A percentile compares a stretch with the other conserved stretches of the same genome.
Conservation (phyloP, 2,113 vertebrate species). For the Lasiurus cinereus region DNA sequence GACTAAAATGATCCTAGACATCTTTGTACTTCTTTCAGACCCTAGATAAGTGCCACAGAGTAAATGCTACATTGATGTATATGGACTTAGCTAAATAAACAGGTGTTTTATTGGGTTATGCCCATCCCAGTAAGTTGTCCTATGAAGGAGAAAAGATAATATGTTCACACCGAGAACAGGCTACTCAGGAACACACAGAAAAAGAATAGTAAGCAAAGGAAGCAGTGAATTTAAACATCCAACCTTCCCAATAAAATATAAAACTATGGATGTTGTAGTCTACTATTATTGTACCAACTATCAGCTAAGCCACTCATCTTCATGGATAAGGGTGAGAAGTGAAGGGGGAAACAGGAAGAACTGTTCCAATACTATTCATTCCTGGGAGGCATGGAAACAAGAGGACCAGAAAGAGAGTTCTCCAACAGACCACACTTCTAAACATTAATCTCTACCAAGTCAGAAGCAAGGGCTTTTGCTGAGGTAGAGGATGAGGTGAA, state of each 20-base stretch:
- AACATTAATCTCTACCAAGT: conserved; percentile 57
- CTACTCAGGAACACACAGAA: not conserved
- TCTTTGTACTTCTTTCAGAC: not conserved
- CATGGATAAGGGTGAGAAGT: not conserved
- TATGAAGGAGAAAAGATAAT: not conserved
- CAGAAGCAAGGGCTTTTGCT: conserved; percentile 60
- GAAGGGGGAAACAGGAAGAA: not conserved
- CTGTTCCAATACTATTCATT: not conserved
- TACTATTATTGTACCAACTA: not conserved
- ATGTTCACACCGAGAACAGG: not conserved
- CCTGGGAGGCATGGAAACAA: not conserved
- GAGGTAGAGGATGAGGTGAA: conserved; percentile 53
- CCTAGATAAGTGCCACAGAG: not conserved
- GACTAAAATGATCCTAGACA: not conserved
- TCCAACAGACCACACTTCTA: not conserved
- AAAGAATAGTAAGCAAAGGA: not conserved
- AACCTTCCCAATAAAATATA: not conserved
- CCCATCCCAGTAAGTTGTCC: not conserved
- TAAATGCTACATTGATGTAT: not conserved
- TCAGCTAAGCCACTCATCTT: not conserved
- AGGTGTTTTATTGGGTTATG: not conserved
- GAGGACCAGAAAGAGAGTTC: not conserved
- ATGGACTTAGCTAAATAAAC: not conserved
- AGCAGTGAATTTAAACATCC: not conserved
- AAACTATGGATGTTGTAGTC: not conserved